Evolutionary conservation across 2,797 vertebrate genomes (phyloP), one percentile per base, ranked within the genome.

Genomic region (Phataginus tetradactyla): DNA sequence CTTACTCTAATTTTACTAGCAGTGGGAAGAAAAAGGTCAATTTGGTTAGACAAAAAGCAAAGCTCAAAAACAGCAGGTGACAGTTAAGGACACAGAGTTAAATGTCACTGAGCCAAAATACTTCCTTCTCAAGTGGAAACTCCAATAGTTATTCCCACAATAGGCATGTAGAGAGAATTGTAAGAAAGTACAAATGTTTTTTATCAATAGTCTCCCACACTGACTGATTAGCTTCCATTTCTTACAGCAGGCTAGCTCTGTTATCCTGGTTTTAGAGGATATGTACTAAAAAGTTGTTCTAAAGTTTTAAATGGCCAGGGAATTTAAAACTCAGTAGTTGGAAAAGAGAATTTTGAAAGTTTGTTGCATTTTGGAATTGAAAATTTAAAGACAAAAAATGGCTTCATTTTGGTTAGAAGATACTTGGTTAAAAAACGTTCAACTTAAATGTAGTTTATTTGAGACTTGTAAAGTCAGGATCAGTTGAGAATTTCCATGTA

Each of bases 81-180:
- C 85, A 95, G 93, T 96, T 92, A 94, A 84, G 57, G 45, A 93
- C 95, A 42, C 51, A 57, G 69, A 97, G 64, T 91, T 97, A 91
- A 96, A 96, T 88, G 86, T 95, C 93, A 95, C 64, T 9, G 37
- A 96, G 55, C 84, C 66, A 87, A 95, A 97, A 86, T 86, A 96
- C 42, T 92, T 91, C 29, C 74, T 81, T 96, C 87, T 96, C 51
- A 94, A 92, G 90, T 71, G 66, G 66, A 91, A 97, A 96, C 55
- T 91, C 51, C 39, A 81, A 27, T 95, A 81, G n/a, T 90, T 93
- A 37, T 95, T 95, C 34, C 86, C 64, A 83, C 27, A 94, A 72
- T 79, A 75, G 32, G 6, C 80, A 78, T 61, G 71, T 29, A 87
- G 51, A 93, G 71, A 86, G 34, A 93, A 93, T 39, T 91, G 14